Conservation (phyloP, 1,140 invertebrate species). For the Copidosoma floridanum region DNA sequence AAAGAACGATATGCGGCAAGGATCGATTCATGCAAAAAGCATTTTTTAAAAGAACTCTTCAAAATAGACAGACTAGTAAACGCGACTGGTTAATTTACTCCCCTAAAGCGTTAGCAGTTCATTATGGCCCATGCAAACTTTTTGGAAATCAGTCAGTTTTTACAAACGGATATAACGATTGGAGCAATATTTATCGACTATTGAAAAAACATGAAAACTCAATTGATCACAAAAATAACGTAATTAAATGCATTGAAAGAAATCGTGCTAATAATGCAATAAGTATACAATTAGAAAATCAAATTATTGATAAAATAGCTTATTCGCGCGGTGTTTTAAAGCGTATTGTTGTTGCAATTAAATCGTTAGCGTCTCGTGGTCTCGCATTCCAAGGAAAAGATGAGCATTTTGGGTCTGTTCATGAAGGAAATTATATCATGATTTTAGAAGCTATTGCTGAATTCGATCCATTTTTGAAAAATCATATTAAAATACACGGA, state of each 20-base stretch:
- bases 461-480: conserved; percentile 24
- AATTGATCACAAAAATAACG: no score
- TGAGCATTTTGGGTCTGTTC: conserved; percentile 16
- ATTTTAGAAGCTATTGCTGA: conserved; percentile 21
- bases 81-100: conserved; percentile 26
- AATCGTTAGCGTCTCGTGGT: background rate
- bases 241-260: conserved; percentile 8
- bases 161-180: background rate
- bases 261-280: background rate
- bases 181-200: background rate
- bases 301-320: conserved; percentile 23
- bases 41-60: conserved; percentile 18
- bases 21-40: conserved; percentile 23
- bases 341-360: conserved; percentile 6
- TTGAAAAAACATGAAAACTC: conserved; percentile 19
- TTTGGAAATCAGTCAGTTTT: background rate
- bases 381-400: conserved; percentile 22
- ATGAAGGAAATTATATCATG: conserved; percentile 28
- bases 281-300: conserved; percentile 6
- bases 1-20: conserved; percentile 13
- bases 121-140: background rate
- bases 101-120: conserved; percentile 6
- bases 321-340: conserved; percentile 22
- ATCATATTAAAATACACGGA: conserved; percentile 39
- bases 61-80: conserved; percentile 22